Evolutionary conservation across 2,888 invertebrate species (phyloP).

Genomic region (Philaethria dido): DNA sequence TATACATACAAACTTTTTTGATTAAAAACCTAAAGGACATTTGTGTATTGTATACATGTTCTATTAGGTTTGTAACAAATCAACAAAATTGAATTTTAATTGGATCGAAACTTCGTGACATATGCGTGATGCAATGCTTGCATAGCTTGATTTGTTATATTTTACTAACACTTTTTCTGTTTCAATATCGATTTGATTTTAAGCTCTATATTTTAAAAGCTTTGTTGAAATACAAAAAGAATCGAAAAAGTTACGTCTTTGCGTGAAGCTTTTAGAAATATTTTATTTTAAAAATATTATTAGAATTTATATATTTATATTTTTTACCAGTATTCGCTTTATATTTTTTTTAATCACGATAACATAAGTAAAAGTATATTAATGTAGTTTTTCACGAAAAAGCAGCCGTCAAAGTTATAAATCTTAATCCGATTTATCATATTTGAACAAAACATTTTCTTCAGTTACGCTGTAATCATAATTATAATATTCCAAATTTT

Average conservation of each 20-base stretch:
- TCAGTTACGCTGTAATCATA: too few relatives aligned
- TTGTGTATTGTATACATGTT: constrained; percentile 23
- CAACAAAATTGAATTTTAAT: constrained; percentile 38
- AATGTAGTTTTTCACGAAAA: too few relatives aligned
- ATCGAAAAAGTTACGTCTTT: background rate
- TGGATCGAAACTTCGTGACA: constrained; percentile 38
- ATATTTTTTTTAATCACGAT: background rate
- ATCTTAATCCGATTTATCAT: too few relatives aligned
- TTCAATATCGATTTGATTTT: constrained; percentile 14
- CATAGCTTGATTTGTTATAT: constrained; percentile 32
- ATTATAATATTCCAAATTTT: too few relatives aligned
- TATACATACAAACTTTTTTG: background rate
- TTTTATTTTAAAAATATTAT: background rate
- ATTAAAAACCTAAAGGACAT: constrained; percentile 18
- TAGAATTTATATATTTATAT: background rate
- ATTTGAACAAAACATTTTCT: too few relatives aligned
- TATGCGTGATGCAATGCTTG: constrained; percentile 33
- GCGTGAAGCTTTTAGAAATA: background rate
- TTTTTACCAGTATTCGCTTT: background rate
- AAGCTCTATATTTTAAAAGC: background rate
- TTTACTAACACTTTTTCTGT: constrained; percentile 29
- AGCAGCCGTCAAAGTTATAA: too few relatives aligned
- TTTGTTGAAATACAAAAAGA: background rate
- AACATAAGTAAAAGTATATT: too few relatives aligned
- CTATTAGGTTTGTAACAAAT: constrained; percentile 34